phyloP scores from a whole-genome alignment of 2,113 vertebrate species.

The Rallus limicola region DNA sequence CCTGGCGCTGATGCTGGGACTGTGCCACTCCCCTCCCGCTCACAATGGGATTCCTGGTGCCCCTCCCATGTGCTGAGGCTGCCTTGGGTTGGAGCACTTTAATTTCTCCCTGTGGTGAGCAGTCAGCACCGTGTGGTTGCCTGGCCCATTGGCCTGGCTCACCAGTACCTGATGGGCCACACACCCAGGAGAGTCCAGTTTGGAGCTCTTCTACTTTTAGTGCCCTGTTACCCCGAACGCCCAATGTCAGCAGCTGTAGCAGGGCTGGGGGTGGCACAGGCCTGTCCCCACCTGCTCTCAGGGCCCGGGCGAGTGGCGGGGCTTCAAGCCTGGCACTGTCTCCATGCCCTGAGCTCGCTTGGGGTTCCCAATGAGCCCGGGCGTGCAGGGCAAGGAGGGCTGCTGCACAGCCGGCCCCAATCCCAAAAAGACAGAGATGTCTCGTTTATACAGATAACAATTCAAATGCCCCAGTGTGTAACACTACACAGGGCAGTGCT shows the following conservation, averaged over 20 bases:
- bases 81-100: background rate
- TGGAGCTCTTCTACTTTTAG: background rate
- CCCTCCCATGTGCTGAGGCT: background rate
- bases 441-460: background rate
- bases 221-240: background rate
- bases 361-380: background rate
- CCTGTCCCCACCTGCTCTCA: background rate
- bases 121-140: rapidly evolving
- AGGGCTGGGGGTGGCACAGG: too few relatives aligned
- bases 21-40: rapidly evolving
- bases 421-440: background rate
- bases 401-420: background rate
- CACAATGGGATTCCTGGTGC: background rate
- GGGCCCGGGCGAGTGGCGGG: rapidly evolving
- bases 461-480: background rate
- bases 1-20: rapidly evolving
- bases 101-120: background rate
- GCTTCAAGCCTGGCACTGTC: background rate
- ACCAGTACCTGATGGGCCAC: background rate
- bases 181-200: background rate
- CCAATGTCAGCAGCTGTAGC: background rate
- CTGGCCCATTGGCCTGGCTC: background rate
- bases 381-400: too few relatives aligned
- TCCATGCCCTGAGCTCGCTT: too few relatives aligned
- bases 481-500: rapidly evolving